These are phyloP conservation scores for Bruchidius siliquastri DNA, from an alignment of 2,888 invertebrate species.

Conservation along the genomic window DNA sequence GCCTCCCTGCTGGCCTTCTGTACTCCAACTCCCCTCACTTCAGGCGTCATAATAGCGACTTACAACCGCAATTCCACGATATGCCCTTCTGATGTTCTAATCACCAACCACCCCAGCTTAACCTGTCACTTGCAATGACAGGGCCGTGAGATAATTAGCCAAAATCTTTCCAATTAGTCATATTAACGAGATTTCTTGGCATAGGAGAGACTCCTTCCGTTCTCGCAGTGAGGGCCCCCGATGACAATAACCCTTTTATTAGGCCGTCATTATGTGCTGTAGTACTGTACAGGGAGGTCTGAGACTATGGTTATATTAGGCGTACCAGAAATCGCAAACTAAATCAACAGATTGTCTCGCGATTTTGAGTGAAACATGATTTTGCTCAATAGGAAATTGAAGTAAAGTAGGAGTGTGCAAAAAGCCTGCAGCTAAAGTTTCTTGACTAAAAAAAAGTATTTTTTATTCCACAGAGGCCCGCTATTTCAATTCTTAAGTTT, in stretches of 20 bases:
- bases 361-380: too few relatives aligned
- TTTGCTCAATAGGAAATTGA: too few relatives aligned
- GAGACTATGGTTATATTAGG: too few relatives aligned
- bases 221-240: neutral
- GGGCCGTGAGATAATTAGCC: neutral
- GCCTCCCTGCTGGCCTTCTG: neutral
- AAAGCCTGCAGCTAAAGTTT: too few relatives aligned
- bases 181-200: neutral
- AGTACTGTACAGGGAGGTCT: neutral
- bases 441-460: too few relatives aligned
- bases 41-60: neutral
- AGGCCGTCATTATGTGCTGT: neutral
- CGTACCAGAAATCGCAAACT: too few relatives aligned
- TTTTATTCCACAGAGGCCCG: too few relatives aligned
- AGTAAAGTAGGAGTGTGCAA: too few relatives aligned
- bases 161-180: neutral
- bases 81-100: neutral
- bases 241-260: neutral
- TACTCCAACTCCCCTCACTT: neutral
- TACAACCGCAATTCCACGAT: neutral
- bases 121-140: neutral
- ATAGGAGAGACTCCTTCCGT: neutral
- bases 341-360: too few relatives aligned
- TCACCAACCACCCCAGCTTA: neutral
- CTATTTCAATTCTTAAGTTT: too few relatives aligned